Evolutionary conservation across 1,140 invertebrate genomes (phyloP).

Genomic region (Drosophila ficusphila): DNA sequence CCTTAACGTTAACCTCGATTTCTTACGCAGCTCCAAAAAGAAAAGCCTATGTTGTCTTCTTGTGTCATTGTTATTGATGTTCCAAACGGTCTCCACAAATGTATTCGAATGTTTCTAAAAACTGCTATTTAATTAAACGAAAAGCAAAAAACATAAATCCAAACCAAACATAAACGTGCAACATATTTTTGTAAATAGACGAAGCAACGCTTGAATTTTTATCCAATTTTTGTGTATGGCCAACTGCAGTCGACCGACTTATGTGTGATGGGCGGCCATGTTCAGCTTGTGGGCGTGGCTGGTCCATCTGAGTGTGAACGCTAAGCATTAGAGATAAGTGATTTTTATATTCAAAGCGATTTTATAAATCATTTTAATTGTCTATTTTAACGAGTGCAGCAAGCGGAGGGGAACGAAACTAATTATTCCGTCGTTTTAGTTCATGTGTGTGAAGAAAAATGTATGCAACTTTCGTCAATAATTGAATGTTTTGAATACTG

Average conservation of each 20-base stretch:
- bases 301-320: slow-evolving; percentile 70
- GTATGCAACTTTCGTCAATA: slow-evolving; percentile 79
- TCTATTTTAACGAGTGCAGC: slow-evolving; percentile 71
- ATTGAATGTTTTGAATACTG: slow-evolving; percentile 74
- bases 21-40: slow-evolving; percentile 13
- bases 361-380: slow-evolving; percentile 83
- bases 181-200: slow-evolving; percentile 80
- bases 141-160: slow-evolving; percentile 32
- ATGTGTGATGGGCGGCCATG: slow-evolving; percentile 33
- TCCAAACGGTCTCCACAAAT: slow-evolving; percentile 59
- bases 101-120: slow-evolving; percentile 64
- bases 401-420: slow-evolving; percentile 25
- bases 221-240: slow-evolving; percentile 64
- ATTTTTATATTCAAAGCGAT: slow-evolving; percentile 79
- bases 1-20: slow-evolving; percentile 5
- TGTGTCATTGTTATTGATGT: slow-evolving; percentile 50
- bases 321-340: slow-evolving; percentile 77
- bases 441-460: slow-evolving; percentile 70
- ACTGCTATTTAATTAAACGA: slow-evolving; percentile 34
- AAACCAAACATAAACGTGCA: slow-evolving; percentile 44
- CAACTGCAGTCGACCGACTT: slow-evolving; percentile 48
- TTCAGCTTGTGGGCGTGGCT: slow-evolving; percentile 43
- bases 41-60: slow-evolving; percentile 29
- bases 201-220: slow-evolving; percentile 71
- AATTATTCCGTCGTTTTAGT: slow-evolving; percentile 59